Evolutionary conservation across 2,888 invertebrate species (phyloP), one percentile per base, ranked within the genome.

Genomic region (Oscheius sp.): DNA sequence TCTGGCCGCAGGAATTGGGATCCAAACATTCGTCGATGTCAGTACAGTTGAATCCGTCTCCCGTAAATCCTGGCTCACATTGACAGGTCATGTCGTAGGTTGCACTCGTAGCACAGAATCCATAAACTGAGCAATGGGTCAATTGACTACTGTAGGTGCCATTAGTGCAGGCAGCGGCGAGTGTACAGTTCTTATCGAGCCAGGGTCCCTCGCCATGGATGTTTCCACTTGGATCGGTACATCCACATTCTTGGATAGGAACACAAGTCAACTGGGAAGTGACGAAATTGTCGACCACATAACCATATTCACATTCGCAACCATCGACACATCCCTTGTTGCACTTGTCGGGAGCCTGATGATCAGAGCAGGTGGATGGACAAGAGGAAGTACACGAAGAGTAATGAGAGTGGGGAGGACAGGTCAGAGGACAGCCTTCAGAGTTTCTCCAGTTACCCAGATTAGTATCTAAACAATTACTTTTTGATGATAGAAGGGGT

Each of bases 261-360:
- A 78, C 72, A 47, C 77, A 78, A 17, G 57, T 64, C 20, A 69
- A 26, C 6, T 41, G 36, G 5, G 59, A 47, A 1, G 70, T 67
- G 9, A 71, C 50, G 5, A 74, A 63, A 50, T 78, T 77, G 70
- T 80, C 80, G 9, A 74, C 47, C 0, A 84, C 80, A 67, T 75
- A 84, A 28, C 85, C 86, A 3, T 74, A 63, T 54, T 82, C 80
- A 70, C 86, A 86, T 47, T 73, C 71, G 68, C 86, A 86, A 5
- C 85, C 85, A 66, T 86, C 84, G 30, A 68, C 63, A 62, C 80
- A 81, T 28, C 78, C n/a, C n/a, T n/a, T n/a, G n/a, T n/a, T n/a
- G 49, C 70, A 72, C 2, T 36, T n/a, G 28, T 38, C 51, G 20
- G 72, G 62, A 6, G 64, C 59, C 22, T 67, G 44, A 36, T 64